Percentiles rank a stretch among this genome's conserved stretches.
Evolutionary conservation across 2,888 invertebrate genomes (phyloP).

Genomic region (Sepioteuthis lessoniana): DNA sequence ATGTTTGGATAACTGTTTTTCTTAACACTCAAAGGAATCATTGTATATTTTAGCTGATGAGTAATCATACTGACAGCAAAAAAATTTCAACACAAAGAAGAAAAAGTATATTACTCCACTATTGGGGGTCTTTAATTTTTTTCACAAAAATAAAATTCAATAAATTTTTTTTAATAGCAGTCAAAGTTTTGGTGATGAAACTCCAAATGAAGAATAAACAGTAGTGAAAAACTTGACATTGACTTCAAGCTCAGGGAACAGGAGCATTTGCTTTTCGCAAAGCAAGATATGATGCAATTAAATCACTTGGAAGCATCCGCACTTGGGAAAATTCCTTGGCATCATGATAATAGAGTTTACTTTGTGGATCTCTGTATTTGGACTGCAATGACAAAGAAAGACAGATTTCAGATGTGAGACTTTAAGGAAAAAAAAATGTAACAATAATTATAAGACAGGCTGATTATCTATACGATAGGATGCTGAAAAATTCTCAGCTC

Average conservation of each 20-base stretch:
- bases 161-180: no score
- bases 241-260: conserved; percentile 61
- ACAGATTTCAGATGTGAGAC: background rate
- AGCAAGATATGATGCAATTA: conserved; percentile 90
- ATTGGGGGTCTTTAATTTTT: no score
- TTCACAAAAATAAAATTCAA: no score
- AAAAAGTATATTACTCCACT: no score
- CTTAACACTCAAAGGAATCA: no score
- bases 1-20: no score
- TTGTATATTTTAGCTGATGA: no score
- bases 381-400: conserved; percentile 77
- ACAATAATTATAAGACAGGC: no score
- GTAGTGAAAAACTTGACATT: background rate
- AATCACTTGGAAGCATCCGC: conserved; percentile 90
- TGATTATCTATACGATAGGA: no score
- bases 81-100: no score
- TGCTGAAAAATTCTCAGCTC: no score
- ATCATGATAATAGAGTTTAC: conserved; percentile 88
- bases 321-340: conserved; percentile 91
- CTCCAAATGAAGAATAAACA: background rate
- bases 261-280: conserved; percentile 83
- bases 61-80: no score
- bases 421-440: background rate
- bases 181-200: background rate
- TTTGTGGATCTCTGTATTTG: conserved; percentile 92